A percentile compares a stretch with the other conserved stretches of the same genome.
Evolutionary conservation across 1,140 invertebrate genomes (phyloP).

Genomic region (Calliphora vicina): DNA sequence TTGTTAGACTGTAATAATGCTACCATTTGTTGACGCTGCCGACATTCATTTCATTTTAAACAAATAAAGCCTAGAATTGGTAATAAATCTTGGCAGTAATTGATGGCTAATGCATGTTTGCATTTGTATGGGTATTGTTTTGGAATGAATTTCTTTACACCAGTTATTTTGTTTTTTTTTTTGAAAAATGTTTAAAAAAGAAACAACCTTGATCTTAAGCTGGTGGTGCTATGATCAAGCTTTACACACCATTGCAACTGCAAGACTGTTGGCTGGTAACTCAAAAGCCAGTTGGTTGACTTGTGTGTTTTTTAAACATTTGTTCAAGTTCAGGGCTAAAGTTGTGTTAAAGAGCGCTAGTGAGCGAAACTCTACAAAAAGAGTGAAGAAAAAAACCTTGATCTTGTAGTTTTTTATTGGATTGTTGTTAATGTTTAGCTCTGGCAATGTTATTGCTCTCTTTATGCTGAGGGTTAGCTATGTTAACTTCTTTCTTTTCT

Average conservation of each 20-base stretch:
- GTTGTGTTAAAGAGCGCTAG: background rate
- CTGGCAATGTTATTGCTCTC: background rate
- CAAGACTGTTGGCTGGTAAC: background rate
- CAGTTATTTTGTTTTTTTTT: no score
- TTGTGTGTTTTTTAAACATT: background rate
- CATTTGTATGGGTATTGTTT: background rate
- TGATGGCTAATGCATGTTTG: background rate
- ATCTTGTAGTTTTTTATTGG: background rate
- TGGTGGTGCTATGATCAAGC: background rate
- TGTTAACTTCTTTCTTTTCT: constrained; percentile 22
- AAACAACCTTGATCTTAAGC: background rate
- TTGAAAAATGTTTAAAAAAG: background rate
- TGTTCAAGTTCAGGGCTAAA: constrained; percentile 29
- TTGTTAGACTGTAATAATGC: no score
- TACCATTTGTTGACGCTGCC: no score
- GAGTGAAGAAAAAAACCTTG: constrained; percentile 20
- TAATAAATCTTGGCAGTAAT: constrained; percentile 22
- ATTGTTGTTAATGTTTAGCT: background rate
- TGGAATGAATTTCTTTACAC: background rate
- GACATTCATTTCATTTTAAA: no score
- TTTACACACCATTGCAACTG: background rate
- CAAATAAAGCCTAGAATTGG: background rate
- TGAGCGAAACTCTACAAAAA: background rate
- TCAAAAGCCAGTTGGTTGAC: background rate
- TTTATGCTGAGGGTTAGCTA: no score